A percentile compares a stretch with the other conserved stretches of the same genome.
phyloP scores from a whole-genome alignment of 1,140 invertebrate species.

The Stegodyphus mimosarum region DNA sequence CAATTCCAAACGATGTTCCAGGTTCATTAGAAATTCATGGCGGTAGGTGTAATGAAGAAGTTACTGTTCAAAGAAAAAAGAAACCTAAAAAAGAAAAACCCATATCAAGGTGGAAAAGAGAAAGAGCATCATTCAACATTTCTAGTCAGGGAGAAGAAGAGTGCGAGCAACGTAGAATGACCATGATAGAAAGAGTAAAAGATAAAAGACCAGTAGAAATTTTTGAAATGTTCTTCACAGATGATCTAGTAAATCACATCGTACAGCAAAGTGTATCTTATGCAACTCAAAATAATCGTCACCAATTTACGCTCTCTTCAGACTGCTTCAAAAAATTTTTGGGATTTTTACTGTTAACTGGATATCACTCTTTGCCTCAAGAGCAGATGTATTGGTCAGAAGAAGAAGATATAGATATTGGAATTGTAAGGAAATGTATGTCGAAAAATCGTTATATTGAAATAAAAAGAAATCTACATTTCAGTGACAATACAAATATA shows the following conservation, averaged over 20 bases:
- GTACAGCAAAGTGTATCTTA: conserved; percentile 19
- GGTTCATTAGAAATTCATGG: conserved; percentile 15
- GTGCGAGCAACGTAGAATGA: conserved; percentile 15
- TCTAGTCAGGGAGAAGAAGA: conserved; percentile 18
- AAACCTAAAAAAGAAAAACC: background rate
- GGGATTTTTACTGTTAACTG: conserved; percentile 19
- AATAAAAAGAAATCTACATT: conserved; percentile 20
- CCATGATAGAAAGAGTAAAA: conserved; percentile 19
- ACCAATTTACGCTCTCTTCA: conserved; percentile 18
- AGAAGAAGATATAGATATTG: conserved; percentile 20
- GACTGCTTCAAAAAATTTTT: conserved; percentile 19
- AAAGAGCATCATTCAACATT: conserved; percentile 39
- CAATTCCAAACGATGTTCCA: conserved; percentile 18
- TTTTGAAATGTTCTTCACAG: conserved; percentile 19
- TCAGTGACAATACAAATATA: conserved; percentile 17
- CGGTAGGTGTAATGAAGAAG: conserved; percentile 18
- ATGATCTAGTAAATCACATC: conserved; percentile 16
- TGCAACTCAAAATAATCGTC: conserved; percentile 19
- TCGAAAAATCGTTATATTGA: conserved; percentile 20
- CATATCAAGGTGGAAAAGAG: conserved; percentile 39
- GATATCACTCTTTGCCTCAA: conserved; percentile 16
- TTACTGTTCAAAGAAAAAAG: conserved; percentile 9
- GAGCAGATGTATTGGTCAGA: conserved; percentile 18
- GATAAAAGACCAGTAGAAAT: conserved; percentile 19
- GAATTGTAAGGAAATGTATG: conserved; percentile 19